Conservation (phyloP, 2,888 invertebrate genomes). For the Chymomyza procnemis region DNA sequence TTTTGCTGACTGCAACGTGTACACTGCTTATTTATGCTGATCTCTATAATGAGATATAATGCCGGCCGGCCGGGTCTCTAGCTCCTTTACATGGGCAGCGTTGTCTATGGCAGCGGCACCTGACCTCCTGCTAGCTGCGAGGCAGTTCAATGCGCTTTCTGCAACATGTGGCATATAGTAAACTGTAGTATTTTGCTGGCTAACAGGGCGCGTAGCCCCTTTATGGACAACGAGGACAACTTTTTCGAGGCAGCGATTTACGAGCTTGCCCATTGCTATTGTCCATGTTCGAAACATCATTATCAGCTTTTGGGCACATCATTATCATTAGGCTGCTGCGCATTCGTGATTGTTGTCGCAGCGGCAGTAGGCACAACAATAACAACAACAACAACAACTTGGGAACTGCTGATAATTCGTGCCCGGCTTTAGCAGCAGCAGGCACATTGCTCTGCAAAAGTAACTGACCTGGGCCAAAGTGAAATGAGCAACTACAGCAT, state of each 20-base stretch:
- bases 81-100: conserved; percentile 15
- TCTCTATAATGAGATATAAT: conserved; percentile 72
- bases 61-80: conserved; percentile 56
- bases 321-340: conserved; percentile 47
- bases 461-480: conserved; percentile 61
- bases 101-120: conserved; percentile 34
- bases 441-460: conserved; percentile 39
- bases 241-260: no score
- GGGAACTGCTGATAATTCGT: conserved; percentile 53
- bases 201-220: background rate
- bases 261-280: conserved; percentile 18
- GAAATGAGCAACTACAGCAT: background rate
- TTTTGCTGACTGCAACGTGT: conserved; percentile 51
- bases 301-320: conserved; percentile 51
- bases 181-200: background rate
- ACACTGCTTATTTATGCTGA: conserved; percentile 69
- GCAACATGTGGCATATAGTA: background rate
- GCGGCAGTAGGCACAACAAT: conserved; percentile 15
- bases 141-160: no score
- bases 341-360: conserved; percentile 61
- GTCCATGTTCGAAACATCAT: conserved; percentile 51
- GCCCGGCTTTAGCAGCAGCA: conserved; percentile 46
- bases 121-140: conserved; percentile 28
- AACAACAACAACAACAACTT: conserved; percentile 26
- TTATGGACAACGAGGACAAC: background rate